A percentile compares a stretch with the other conserved stretches of the same genome.
These are phyloP conservation scores for Coryphaenoides rupestris DNA, from an alignment of 2,113 vertebrate species.

Conservation along the genomic window DNA sequence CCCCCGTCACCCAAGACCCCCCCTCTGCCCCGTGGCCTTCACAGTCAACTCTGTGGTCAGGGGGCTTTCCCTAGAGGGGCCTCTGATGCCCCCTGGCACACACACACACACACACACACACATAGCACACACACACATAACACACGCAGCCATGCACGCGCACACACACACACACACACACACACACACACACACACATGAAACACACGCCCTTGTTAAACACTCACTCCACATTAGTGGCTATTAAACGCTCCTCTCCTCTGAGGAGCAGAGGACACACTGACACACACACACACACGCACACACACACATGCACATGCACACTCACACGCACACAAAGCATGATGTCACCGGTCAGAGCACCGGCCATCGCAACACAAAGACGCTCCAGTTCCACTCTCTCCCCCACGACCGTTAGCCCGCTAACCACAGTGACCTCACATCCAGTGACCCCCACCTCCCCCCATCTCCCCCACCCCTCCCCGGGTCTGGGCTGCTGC, in stretches of 20 bases:
- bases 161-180: too few relatives aligned
- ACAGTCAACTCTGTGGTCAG: conserved; percentile 50
- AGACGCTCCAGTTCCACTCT: conserved; percentile 35
- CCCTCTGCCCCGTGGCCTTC: conserved; percentile 28
- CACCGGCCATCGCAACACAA: conserved; percentile 51
- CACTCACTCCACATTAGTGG: too few relatives aligned
- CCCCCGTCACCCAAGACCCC: conserved; percentile 22
- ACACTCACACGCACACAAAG: conserved; percentile 25
- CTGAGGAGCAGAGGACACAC: conserved; percentile 11
- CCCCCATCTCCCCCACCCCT: conserved; percentile 19
- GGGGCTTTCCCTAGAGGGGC: conserved; percentile 43
- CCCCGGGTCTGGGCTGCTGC: conserved; percentile 30
- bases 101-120: too few relatives aligned
- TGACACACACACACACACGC: too few relatives aligned
- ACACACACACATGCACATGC: too few relatives aligned
- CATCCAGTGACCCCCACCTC: neutral
- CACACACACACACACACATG: too few relatives aligned
- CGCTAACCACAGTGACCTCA: conserved; percentile 1
- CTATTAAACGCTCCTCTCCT: too few relatives aligned
- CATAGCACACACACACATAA: too few relatives aligned
- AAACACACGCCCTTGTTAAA: too few relatives aligned
- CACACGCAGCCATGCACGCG: too few relatives aligned
- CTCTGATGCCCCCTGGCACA: conserved; percentile 19
- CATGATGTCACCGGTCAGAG: conserved; percentile 54
- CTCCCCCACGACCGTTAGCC: conserved; percentile 2